These are phyloP conservation scores for Drosophila eohydei DNA, from an alignment of 2,888 invertebrate genomes.

Conservation along the genomic window DNA sequence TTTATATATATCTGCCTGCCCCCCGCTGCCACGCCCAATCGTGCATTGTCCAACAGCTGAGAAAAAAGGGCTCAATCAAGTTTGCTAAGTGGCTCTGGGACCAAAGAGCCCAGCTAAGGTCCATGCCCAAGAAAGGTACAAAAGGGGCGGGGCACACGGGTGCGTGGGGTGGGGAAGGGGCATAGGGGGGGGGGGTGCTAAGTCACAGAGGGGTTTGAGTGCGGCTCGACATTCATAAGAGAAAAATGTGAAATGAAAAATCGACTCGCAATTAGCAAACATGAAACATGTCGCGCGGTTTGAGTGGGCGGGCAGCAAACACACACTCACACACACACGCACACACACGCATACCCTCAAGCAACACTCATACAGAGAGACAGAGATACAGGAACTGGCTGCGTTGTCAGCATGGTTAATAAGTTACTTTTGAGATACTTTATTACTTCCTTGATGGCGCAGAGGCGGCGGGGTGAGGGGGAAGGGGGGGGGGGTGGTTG, in stretches of 20 bases:
- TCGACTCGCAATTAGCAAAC: constrained; percentile 81
- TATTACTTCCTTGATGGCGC: constrained; percentile 76
- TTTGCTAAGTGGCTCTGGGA: constrained; percentile 57
- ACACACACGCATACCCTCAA: constrained; percentile 22
- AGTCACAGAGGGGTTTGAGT: not conserved
- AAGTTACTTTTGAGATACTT: constrained; percentile 81
- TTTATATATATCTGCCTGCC: not conserved
- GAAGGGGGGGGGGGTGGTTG: too few species aligned
- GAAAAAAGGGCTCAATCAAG: constrained; percentile 65
- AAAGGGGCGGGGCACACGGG: not conserved
- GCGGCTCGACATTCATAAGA: constrained; percentile 40
- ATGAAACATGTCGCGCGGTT: constrained; percentile 69
- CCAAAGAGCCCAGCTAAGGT: constrained; percentile 19
- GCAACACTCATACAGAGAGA: constrained; percentile 17
- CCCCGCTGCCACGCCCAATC: constrained; percentile 4
- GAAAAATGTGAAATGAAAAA: constrained; percentile 79
- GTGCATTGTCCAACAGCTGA: not conserved
- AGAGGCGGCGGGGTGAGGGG: not conserved
- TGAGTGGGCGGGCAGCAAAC: constrained; percentile 28
- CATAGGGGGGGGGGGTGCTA: not conserved
- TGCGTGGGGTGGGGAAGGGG: not conserved
- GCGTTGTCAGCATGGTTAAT: constrained; percentile 81
- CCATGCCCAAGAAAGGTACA: constrained; percentile 3
- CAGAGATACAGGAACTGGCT: constrained; percentile 64
- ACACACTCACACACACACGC: constrained; percentile 20